A percentile compares a stretch with the other conserved stretches of the same genome.
These are phyloP conservation scores for Trichosurus vulpecula DNA, from an alignment of 2,797 vertebrate genomes.

Conservation along the genomic window DNA sequence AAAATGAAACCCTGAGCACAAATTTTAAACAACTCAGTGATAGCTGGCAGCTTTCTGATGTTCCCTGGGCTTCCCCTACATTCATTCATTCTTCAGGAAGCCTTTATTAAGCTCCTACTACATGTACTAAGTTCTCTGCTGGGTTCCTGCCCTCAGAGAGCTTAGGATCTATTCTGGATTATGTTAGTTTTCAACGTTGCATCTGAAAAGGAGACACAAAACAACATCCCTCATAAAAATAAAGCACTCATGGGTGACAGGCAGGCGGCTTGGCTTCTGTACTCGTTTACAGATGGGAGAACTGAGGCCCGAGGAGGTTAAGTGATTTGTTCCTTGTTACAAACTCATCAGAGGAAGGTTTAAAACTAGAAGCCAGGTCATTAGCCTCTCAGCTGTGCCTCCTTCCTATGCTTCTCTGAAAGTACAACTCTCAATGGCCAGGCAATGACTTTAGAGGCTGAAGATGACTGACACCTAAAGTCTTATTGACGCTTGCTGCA, in stretches of 20 bases:
- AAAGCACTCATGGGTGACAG: background rate
- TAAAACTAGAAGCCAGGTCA: background rate
- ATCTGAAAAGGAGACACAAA: background rate
- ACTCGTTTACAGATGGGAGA: background rate
- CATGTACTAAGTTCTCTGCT: background rate
- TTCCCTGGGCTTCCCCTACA: background rate
- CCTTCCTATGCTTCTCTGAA: background rate
- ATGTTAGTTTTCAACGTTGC: background rate
- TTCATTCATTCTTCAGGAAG: background rate
- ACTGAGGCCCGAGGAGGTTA: background rate
- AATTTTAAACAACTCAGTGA: too few species aligned
- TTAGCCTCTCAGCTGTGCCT: background rate
- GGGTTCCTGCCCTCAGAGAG: background rate
- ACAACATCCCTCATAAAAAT: background rate
- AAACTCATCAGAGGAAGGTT: background rate
- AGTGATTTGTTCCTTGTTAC: background rate
- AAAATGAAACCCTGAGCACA: background rate
- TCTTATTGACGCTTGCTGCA: background rate
- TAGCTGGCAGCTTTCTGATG: background rate
- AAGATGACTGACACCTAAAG: background rate
- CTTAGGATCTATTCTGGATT: background rate
- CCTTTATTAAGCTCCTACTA: background rate
- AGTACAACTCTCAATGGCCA: background rate
- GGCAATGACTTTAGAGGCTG: background rate
- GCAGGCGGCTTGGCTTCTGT: fast-evolving